Base-by-base conservation (phyloP, 2,888 invertebrate genomes). In the Sminthurinus aureus region DNA sequence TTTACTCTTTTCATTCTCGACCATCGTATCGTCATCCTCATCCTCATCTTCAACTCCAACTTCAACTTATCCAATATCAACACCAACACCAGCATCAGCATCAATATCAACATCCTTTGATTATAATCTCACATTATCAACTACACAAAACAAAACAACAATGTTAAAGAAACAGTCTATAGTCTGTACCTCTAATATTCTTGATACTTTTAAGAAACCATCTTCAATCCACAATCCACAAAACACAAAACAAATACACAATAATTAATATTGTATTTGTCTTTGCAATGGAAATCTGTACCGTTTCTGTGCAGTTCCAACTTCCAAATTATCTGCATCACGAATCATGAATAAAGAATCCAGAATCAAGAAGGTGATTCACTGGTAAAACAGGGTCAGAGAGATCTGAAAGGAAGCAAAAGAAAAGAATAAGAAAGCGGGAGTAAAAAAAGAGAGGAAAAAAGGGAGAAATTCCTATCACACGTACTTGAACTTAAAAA, bases 1-100 rank as follows among this genome's bases (percentile, higher is more conserved):
- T n/a, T n/a, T 76, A 76, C 76, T 76, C 76, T 52, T 51, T 22
- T 58, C 58, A 50, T 51, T 26, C 75, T 75, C 75, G 26, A 15
- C 73, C 73, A 24, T 20, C 75, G 1, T 51, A 12, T 73, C 73
- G 6, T 73, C 73, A 38, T 75, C 50, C 73, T 1, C 22, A 73
- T 11, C 24, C 22, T 24, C 22, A 73, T 38, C 24, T 4, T n/a
- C 71, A 3, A 12, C 24, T 3, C 18, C 18, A 20, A 3, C 20
- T 3, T 24, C 73, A 73, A 26, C 8, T 13, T 24, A 0, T 26
- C 8, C 12, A 73, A 26, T 73, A 73, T 13, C 11, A 73, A 73
- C 26, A 73, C 26, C 20, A 73, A n/a, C 13, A 73, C 26, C 20
- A 73, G 2, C 13, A 66, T n/a, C 66, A 66, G 8, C 66, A 38